Base-by-base conservation (phyloP, 2,113 vertebrate genomes). In the Acrocephalus kingi region DNA sequence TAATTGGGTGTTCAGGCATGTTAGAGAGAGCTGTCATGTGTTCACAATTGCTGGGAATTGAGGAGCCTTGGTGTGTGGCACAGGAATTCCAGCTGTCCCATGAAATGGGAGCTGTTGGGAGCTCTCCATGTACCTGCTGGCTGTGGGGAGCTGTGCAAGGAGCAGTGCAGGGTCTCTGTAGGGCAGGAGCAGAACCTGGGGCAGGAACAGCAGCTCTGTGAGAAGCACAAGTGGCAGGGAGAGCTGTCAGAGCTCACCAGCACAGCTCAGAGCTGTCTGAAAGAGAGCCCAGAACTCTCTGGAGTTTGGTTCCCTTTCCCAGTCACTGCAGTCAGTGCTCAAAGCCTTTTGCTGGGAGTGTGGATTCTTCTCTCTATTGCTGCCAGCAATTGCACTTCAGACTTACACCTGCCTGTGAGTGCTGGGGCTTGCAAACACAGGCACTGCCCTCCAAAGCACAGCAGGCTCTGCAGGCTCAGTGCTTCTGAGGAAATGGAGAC, bases 241-340 rank as follows among this genome's bases (percentile, higher is more conserved):
- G 33, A 31, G 79, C 37, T 78, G 71, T 84, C 59, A 62, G 63
- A 73, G 15, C 39, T 54, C 49, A 39, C 2, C 4, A 2, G 13
- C 85, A 72, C 45, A 58, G 1, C 86, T 61, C 15, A 2, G 84
- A 72, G 84, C 79, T 55, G 72, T 28, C 39, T 62, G 73, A 43
- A 88, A 7, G 2, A 1, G 18, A 8, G n/a, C 77, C 15, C 15
- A 0, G 55, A 71, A n/a, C 43, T 74, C 5, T 2, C 25, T 69
- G 41, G 20, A 1, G 25, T 83, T 55, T 33, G 52, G 49, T 66
- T 86, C 51, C 19, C 2, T 81, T 67, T 80, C 61, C 76, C 39
- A 78, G 80, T 41, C 39, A 43, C 61, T 72, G 35, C 30, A 7
- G 45, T 28, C 31, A 11, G 48, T 51, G 91, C 61, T 75, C 2